Base-by-base conservation (phyloP, 2,888 invertebrate genomes). In the Microctonus brassicae region DNA sequence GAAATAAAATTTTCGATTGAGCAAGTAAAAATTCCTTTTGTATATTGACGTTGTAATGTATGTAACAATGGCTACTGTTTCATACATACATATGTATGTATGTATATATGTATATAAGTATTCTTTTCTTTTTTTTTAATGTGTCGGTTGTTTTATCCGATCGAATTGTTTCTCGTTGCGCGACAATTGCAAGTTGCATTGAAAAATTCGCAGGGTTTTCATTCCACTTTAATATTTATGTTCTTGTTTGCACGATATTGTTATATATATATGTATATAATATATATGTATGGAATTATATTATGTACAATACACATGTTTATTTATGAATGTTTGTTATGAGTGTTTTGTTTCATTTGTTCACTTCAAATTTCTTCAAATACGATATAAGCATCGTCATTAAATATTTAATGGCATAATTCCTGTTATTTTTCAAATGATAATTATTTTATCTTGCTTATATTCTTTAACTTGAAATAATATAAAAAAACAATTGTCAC, bases 351-450 rank as follows among this genome's bases (percentile, higher is more conserved):
- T 47, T 47, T 47, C 47, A 47, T 47, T 4, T 47, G 47, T 47
- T 47, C 47, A 7, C 20, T 47, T 47, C 17, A n/a, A 47, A 47
- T 47, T 47, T 47, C 47, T 47, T 47, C 7, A 4, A 20, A 47
- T n/a, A 47, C 47, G 47, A n/a, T n/a, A 47, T 47, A 47, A 47
- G 47, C 47, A 47, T 47, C 47, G 47, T 47, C 47, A 47, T 47
- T 47, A 47, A 47, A 47, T 47, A 47, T 47, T 17, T 47, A 47
- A 47, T 47, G 20, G 47, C 47, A 47, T 47, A 47, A 47, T 47
- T 47, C 17, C 47, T 47, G 17, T 7, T 20, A 47, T 47, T n/a
- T 47, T 17, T 47, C 29, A 5, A 5, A 7, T 29, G 29, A 3
- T 5, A 47, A 47, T 47, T 4, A n/a, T 47, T 42, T 47, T 47